Percentiles rank a stretch among this genome's conserved stretches.
Conservation (phyloP, 2,888 invertebrate genomes). For the Tetanocera ferruginea region DNA sequence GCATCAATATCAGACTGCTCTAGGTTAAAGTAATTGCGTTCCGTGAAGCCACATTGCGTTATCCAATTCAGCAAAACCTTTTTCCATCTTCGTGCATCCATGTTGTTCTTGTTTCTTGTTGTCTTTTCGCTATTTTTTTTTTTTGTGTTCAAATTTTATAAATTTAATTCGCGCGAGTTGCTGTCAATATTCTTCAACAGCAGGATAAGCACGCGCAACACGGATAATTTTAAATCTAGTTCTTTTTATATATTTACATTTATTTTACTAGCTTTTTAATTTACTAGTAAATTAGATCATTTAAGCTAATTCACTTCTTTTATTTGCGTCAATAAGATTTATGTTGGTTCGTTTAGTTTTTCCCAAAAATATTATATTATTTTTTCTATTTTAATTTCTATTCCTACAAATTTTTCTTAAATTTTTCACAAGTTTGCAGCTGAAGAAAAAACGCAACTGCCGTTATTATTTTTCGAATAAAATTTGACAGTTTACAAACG, state of each 20-base stretch:
- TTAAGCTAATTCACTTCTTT: background rate
- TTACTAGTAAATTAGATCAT: no score
- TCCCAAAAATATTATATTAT: constrained; percentile 5
- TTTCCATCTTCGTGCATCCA: constrained; percentile 60
- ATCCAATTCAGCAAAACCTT: constrained; percentile 60
- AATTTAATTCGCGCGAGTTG: background rate
- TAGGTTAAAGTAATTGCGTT: constrained; percentile 53
- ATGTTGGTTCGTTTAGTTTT: background rate
- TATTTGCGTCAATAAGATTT: background rate
- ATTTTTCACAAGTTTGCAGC: constrained; percentile 29
- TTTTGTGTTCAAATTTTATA: background rate
- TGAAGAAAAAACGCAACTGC: constrained; percentile 48
- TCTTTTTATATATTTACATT: constrained; percentile 5
- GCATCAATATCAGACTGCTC: constrained; percentile 64
- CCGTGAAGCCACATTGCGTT: constrained; percentile 58
- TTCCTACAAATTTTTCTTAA: constrained; percentile 20
- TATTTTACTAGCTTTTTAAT: background rate
- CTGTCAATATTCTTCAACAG: background rate
- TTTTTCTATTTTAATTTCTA: constrained; percentile 33
- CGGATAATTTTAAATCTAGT: background rate
- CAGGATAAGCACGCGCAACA: background rate
- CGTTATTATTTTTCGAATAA: constrained; percentile 49
- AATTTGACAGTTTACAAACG: constrained; percentile 47
- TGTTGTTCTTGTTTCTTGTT: constrained; percentile 36
- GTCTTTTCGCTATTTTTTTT: background rate